Evolutionary conservation across 2,797 vertebrate genomes (phyloP).

Genomic region (Amazona finschi): DNA sequence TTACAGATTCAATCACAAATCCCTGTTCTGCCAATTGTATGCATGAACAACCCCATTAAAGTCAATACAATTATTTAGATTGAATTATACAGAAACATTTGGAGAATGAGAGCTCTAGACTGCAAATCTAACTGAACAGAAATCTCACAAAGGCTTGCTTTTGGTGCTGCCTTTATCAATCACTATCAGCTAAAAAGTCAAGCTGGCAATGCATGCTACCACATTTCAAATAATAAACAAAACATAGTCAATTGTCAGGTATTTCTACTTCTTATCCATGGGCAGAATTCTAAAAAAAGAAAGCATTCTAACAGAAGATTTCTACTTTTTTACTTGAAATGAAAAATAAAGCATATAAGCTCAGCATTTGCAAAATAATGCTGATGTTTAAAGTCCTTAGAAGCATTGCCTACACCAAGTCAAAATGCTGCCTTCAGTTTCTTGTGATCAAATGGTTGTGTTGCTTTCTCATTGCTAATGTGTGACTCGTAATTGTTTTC

Average conservation of each 20-base stretch:
- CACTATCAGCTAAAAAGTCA: not conserved
- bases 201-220: not conserved
- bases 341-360: not conserved
- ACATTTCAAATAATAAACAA: not conserved
- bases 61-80: not conserved
- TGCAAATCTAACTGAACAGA: not conserved
- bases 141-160: not conserved
- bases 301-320: not conserved
- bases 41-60: not conserved
- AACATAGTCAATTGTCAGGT: fast-evolving
- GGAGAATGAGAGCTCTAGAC: not conserved
- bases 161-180: not conserved
- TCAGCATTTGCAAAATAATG: not conserved
- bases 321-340: not conserved
- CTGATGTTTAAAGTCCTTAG: not conserved
- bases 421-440: not conserved
- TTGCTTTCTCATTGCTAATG: not conserved
- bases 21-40: not conserved
- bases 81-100: not conserved
- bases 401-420: fast-evolving
- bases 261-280: not conserved
- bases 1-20: not conserved
- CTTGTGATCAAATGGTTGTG: not conserved
- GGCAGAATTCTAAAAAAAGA: not conserved
- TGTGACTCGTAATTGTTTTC: not conserved